Percentiles rank a stretch among this genome's conserved stretches.
These are phyloP conservation scores for Rhyacophila brunnea DNA, from an alignment of 1,140 invertebrate genomes.

Conservation along the genomic window DNA sequence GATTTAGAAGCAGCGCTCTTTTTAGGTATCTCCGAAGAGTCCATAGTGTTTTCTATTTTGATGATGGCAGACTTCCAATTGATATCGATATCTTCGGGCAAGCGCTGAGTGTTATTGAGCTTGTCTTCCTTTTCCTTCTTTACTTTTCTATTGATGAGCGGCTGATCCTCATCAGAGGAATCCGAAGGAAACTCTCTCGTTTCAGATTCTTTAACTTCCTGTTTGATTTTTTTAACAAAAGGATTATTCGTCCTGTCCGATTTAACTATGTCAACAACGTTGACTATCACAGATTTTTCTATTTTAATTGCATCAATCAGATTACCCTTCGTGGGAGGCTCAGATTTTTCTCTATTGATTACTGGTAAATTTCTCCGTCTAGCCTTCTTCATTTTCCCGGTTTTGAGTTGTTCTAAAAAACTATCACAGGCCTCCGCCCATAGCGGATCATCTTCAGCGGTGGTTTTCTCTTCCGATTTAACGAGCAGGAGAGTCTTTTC, in stretches of 20 bases:
- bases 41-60: slow-evolving; percentile 24
- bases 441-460: slow-evolving; percentile 52
- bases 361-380: slow-evolving; percentile 48
- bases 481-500: slow-evolving; percentile 7
- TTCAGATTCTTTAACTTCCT: slow-evolving; percentile 40
- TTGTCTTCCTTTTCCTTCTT: slow-evolving; percentile 22
- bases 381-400: slow-evolving; percentile 58
- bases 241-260: slow-evolving; percentile 21
- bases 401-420: slow-evolving; percentile 68
- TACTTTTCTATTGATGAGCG: slow-evolving; percentile 51
- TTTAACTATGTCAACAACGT: slow-evolving; percentile 31
- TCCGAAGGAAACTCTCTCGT: slow-evolving; percentile 43
- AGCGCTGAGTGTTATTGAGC: slow-evolving; percentile 22
- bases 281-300: slow-evolving; percentile 36
- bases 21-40: slow-evolving; percentile 6
- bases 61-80: slow-evolving; percentile 16
- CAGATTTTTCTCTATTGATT: slow-evolving; percentile 11
- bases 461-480: slow-evolving; percentile 43
- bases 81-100: slow-evolving; percentile 10
- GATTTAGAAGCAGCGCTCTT: slow-evolving; percentile 6
- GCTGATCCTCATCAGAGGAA: slow-evolving; percentile 54
- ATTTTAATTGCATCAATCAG: slow-evolving; percentile 32
- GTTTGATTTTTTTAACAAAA: slow-evolving; percentile 38
- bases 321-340: slow-evolving; percentile 3
- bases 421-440: slow-evolving; percentile 68